Percentiles rank a stretch among this genome's conserved stretches.
Conservation (phyloP, 2,888 invertebrate genomes). For the Melikaiella ostensackeni region DNA sequence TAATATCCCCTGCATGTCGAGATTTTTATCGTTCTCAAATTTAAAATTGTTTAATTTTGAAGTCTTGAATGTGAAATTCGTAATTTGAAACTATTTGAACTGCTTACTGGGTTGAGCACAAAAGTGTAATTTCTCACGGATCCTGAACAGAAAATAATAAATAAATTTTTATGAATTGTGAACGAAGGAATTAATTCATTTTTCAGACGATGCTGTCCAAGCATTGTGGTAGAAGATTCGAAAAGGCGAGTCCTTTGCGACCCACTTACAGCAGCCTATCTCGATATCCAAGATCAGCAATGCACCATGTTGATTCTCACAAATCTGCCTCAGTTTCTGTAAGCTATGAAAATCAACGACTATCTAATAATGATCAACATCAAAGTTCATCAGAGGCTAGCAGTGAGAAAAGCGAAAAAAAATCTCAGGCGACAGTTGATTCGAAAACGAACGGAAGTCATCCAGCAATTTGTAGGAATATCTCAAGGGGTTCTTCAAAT, state of each 20-base stretch:
- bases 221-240: conserved; percentile 70
- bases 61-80: no score
- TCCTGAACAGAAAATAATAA: no score
- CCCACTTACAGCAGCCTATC: conserved; percentile 72
- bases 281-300: conserved; percentile 61
- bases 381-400: conserved; percentile 41
- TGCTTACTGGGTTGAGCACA: no score
- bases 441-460: conserved; percentile 26
- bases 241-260: conserved; percentile 58
- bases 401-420: conserved; percentile 42
- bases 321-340: conserved; percentile 66
- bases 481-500: conserved; percentile 66
- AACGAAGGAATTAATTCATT: not conserved
- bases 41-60: no score
- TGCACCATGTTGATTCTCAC: conserved; percentile 59
- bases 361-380: conserved; percentile 41
- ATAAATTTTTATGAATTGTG: no score
- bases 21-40: no score
- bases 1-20: no score
- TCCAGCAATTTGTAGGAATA: conserved; percentile 50
- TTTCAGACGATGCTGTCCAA: conserved; percentile 75
- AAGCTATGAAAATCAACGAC: conserved; percentile 66
- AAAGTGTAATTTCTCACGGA: no score
- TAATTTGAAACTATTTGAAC: no score
- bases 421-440: not conserved